Evolutionary conservation across 1,140 invertebrate species (phyloP).

Genomic region (Trichoplusia ni): DNA sequence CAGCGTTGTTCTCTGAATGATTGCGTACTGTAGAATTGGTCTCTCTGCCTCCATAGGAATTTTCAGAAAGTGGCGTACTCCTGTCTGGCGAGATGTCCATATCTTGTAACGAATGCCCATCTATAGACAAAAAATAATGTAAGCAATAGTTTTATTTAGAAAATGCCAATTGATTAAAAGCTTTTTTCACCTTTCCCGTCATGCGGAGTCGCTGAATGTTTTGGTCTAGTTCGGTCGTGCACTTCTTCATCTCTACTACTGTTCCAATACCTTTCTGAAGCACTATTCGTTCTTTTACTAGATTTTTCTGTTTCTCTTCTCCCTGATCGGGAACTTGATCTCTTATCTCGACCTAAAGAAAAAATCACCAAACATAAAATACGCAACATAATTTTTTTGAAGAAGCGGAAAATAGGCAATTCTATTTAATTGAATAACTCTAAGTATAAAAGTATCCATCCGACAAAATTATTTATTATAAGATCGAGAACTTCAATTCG

Average conservation of each 20-base stretch:
- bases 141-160: neutral
- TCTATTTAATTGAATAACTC: too few relatives aligned
- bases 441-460: too few relatives aligned
- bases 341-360: slow-evolving; percentile 66
- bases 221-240: slow-evolving; percentile 59
- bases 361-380: neutral
- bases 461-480: too few relatives aligned
- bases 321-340: slow-evolving; percentile 66
- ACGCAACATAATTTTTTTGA: neutral
- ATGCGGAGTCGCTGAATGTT: slow-evolving; percentile 53
- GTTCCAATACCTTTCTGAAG: slow-evolving; percentile 69
- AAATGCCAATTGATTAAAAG: neutral
- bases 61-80: slow-evolving; percentile 72
- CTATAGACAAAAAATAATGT: slow-evolving; percentile 37
- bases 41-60: slow-evolving; percentile 63
- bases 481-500: too few relatives aligned
- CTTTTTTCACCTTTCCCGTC: slow-evolving; percentile 61
- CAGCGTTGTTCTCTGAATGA: slow-evolving; percentile 46
- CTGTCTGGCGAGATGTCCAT: slow-evolving; percentile 77
- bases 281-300: slow-evolving; percentile 64
- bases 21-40: slow-evolving; percentile 30
- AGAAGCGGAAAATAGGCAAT: too few relatives aligned
- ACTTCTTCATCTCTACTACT: slow-evolving; percentile 60
- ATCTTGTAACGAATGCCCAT: slow-evolving; percentile 70
- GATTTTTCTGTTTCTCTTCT: slow-evolving; percentile 65